Evolutionary conservation across 2,888 invertebrate species (phyloP).

Genomic region (Seira ritae): DNA sequence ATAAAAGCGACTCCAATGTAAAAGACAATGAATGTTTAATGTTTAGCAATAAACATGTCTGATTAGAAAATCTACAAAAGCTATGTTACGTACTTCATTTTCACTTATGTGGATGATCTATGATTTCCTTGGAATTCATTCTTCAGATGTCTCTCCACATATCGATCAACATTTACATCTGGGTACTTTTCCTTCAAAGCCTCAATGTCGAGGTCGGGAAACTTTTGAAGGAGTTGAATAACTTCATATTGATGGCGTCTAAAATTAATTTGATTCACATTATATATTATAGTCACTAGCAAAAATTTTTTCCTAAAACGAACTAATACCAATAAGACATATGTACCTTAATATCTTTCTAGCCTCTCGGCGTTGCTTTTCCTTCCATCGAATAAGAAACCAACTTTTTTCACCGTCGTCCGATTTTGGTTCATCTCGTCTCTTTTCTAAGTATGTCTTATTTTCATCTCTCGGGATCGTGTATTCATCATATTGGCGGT

Average conservation of each 20-base stretch:
- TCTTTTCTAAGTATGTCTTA: conserved; percentile 59
- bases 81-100: too few relatives aligned
- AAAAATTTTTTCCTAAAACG: too few relatives aligned
- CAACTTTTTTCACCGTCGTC: conserved; percentile 58
- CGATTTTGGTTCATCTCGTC: conserved; percentile 59
- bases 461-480: conserved; percentile 69
- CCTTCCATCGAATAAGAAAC: conserved; percentile 60
- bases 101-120: background rate
- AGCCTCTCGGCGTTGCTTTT: conserved; percentile 42
- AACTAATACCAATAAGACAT: too few relatives aligned
- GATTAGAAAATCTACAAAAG: too few relatives aligned
- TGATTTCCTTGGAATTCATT: conserved; percentile 31
- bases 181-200: conserved; percentile 85
- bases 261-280: conserved; percentile 36
- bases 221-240: conserved; percentile 80
- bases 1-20: too few relatives aligned
- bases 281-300: background rate
- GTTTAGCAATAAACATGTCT: too few relatives aligned
- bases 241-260: conserved; percentile 80
- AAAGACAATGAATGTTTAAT: too few relatives aligned
- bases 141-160: conserved; percentile 75
- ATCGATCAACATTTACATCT: conserved; percentile 84
- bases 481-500: conserved; percentile 68
- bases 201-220: conserved; percentile 85
- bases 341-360: conserved; percentile 9